Percentiles rank a stretch among this genome's conserved stretches.
These are phyloP conservation scores for Centrocercus urophasianus DNA, from an alignment of 2,113 vertebrate species.

Conservation along the genomic window DNA sequence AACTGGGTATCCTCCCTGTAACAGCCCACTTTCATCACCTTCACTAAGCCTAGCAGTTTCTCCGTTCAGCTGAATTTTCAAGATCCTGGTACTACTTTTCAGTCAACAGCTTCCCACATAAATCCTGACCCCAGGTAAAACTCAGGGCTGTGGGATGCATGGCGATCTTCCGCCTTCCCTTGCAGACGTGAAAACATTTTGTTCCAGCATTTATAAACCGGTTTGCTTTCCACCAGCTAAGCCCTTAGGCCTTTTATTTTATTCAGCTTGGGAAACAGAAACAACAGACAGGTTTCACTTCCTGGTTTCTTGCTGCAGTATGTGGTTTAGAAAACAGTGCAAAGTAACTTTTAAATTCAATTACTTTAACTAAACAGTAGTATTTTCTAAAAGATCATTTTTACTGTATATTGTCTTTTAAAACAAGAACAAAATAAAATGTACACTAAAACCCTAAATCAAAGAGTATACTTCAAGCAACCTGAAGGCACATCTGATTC, in stretches of 20 bases:
- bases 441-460: background rate
- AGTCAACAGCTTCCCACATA: background rate
- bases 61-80: background rate
- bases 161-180: accelerated
- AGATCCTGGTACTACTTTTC: background rate
- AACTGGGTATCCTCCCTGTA: background rate
- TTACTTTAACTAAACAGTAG: background rate
- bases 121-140: background rate
- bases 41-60: background rate
- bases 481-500: background rate
- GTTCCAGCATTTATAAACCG: background rate
- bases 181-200: background rate
- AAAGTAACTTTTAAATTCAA: background rate
- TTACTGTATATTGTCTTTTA: background rate
- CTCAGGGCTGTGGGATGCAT: background rate
- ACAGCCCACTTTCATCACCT: background rate
- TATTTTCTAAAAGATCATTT: background rate
- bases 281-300: slow-evolving; percentile 37
- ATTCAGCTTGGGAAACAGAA: background rate
- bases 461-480: background rate
- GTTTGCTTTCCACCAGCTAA: background rate
- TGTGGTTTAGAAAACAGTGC: background rate
- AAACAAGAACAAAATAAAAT: background rate
- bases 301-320: background rate
- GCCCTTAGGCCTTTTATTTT: background rate